phyloP scores from a whole-genome alignment of 1,140 invertebrate genomes.

The Littorina saxatilis region DNA sequence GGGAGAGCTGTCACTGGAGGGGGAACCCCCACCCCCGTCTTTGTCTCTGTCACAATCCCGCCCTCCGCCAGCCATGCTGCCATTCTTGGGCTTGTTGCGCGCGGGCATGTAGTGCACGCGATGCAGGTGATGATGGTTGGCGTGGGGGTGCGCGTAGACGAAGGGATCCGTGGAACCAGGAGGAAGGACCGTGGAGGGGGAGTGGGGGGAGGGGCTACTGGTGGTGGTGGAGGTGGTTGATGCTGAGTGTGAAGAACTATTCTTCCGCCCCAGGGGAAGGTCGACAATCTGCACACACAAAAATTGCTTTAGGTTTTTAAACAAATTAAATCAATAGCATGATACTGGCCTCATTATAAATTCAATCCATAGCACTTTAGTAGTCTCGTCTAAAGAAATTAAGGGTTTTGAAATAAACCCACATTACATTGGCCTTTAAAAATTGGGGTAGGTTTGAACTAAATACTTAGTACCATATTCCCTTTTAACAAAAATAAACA shows the following conservation, averaged over 20 bases:
- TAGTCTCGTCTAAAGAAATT: too few relatives aligned
- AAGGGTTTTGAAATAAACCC: too few relatives aligned
- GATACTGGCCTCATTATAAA: too few relatives aligned
- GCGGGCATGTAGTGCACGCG: conserved; percentile 76
- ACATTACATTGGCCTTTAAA: too few relatives aligned
- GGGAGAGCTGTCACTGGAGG: conserved; percentile 63
- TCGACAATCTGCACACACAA: conserved; percentile 83
- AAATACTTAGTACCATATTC: too few relatives aligned
- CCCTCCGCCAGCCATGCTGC: conserved; percentile 50
- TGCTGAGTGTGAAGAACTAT: conserved; percentile 80
- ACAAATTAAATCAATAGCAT: too few relatives aligned
- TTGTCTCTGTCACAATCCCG: conserved; percentile 4
- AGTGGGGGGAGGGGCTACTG: conserved; percentile 78
- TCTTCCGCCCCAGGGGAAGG: conserved; percentile 85
- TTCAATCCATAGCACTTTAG: too few relatives aligned
- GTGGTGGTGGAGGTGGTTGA: conserved; percentile 74
- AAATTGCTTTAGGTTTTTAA: too few relatives aligned
- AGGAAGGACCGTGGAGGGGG: conserved; percentile 61
- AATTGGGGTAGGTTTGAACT: too few relatives aligned
- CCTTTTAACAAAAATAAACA: too few relatives aligned
- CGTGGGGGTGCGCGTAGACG: conserved; percentile 59
- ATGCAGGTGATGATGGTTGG: conserved; percentile 75
- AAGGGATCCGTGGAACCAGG: conserved; percentile 64
- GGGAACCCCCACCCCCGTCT: conserved; percentile 51
- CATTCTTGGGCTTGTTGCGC: conserved; percentile 67